phyloP scores from a whole-genome alignment of 2,888 invertebrate species.

The Cecidostiba fungosa region DNA sequence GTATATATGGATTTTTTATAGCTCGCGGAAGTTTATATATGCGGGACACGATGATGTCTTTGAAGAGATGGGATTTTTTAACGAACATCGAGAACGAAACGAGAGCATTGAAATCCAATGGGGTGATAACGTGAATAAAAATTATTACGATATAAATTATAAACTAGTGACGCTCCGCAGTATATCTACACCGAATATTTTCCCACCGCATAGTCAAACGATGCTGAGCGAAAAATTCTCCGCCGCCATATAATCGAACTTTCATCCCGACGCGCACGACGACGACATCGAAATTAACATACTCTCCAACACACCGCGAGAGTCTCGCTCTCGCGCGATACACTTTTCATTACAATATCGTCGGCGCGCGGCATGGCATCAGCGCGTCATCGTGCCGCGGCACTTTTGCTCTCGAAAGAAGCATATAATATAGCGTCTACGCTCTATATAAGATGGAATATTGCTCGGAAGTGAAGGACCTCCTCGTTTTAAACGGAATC shows the following conservation, averaged over 20 bases:
- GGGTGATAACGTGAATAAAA: neutral
- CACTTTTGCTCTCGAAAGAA: conserved; percentile 28
- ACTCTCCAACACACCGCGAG: neutral
- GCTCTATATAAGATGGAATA: neutral
- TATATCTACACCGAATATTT: neutral
- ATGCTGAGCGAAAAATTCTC: neutral
- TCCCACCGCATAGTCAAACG: conserved; percentile 3
- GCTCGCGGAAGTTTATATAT: neutral
- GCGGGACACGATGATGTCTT: too few relatives aligned
- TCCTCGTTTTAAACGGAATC: too few relatives aligned
- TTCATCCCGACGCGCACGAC: conserved; percentile 18
- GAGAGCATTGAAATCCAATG: too few relatives aligned
- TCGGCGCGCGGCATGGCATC: neutral
- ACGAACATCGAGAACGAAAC: too few relatives aligned
- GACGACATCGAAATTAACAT: conserved; percentile 38
- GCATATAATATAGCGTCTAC: neutral
- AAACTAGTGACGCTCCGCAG: neutral
- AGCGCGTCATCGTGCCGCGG: neutral
- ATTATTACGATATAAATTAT: neutral
- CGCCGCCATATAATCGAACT: conserved; percentile 11
- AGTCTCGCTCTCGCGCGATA: neutral
- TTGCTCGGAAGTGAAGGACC: conserved; percentile 1
- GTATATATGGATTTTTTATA: neutral
- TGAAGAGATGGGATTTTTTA: too few relatives aligned
- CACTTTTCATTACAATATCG: conserved; percentile 11